Evolutionary conservation across 2,888 invertebrate species (phyloP), one percentile per base, ranked within the genome.

Genomic region (Dynastes grantii): DNA sequence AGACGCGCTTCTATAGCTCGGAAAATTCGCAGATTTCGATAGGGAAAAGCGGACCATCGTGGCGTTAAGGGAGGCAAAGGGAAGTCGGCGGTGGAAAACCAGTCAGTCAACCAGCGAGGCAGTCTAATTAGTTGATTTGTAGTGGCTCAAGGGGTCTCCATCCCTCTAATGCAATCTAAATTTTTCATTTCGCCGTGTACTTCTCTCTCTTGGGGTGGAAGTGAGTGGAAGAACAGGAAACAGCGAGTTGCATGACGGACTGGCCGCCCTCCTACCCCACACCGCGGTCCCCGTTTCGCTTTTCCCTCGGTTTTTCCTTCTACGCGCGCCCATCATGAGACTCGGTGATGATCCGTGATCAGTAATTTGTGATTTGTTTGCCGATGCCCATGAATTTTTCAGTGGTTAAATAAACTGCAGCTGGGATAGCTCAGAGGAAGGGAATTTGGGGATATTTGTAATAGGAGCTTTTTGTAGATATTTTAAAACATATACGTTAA

Each of bases 111-210:
- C 86, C 85, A 85, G 85, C 84, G 65, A 75, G 73, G 85, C 85
- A 87, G 85, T 88, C 88, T 89, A 90, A 89, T 89, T 89, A 89
- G 89, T 89, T 89, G 89, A 90, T 89, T 89, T 89, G 89, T 88
- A 89, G 90, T 88, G 88, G 88, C 88, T 88, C 87, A 86, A 88
- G 87, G 88, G 88, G 88, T 85, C 86, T 85, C 87, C 87, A 87
- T 87, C 87, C 88, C 88, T 88, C 87, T 88, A 88, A 89, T 89
- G 89, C 88, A 89, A 90, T 89, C 88, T 89, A 89, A 90, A 89
- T 90, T 90, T 88, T 89, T 89, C 89, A 88, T 88, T 88, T 86
- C 86, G 83, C 82, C 78, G 82, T 75, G 73, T 75, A 75, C 61
- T 75, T 61, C 73, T 83, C 83, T 80, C 80, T 81, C 81, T 81